A percentile compares a stretch with the other conserved stretches of the same genome.
These are phyloP conservation scores for Charanyca ferruginea DNA, from an alignment of 2,888 invertebrate species.

Conservation along the genomic window DNA sequence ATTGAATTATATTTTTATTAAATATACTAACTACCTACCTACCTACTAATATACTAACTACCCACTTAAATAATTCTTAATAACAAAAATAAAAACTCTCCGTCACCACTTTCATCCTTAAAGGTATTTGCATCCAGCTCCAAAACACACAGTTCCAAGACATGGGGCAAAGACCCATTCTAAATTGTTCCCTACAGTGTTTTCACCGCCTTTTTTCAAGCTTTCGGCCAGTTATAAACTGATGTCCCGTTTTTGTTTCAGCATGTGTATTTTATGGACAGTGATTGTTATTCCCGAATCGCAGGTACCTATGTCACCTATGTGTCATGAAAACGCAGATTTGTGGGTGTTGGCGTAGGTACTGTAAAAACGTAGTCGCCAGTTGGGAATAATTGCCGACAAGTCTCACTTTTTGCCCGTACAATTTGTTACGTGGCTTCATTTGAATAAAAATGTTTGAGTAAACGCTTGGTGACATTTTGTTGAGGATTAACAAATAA, in stretches of 20 bases:
- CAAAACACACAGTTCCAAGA: no score
- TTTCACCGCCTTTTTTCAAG: neutral
- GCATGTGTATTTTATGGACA: slow-evolving; percentile 67
- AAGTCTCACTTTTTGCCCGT: slow-evolving; percentile 54
- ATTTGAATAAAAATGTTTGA: slow-evolving; percentile 47
- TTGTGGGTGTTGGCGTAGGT: slow-evolving; percentile 65
- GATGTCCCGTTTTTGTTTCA: slow-evolving; percentile 42
- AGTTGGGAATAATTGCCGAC: slow-evolving; percentile 67
- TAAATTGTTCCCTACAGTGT: neutral
- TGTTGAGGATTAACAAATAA: slow-evolving; percentile 3
- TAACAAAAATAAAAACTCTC: no score
- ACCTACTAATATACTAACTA: no score
- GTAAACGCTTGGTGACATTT: slow-evolving; percentile 22
- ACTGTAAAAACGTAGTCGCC: slow-evolving; percentile 64
- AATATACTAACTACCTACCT: no score
- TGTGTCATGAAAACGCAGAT: slow-evolving; percentile 63
- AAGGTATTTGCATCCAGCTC: no score
- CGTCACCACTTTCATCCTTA: no score
- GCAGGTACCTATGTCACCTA: slow-evolving; percentile 36
- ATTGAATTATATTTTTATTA: no score
- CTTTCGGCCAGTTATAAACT: neutral
- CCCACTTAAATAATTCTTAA: no score
- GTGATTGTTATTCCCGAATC: slow-evolving; percentile 64
- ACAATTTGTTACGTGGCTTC: slow-evolving; percentile 61
- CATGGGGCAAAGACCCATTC: no score